Conservation (phyloP, 2,797 vertebrate genomes). For the Diceros bicornis region DNA sequence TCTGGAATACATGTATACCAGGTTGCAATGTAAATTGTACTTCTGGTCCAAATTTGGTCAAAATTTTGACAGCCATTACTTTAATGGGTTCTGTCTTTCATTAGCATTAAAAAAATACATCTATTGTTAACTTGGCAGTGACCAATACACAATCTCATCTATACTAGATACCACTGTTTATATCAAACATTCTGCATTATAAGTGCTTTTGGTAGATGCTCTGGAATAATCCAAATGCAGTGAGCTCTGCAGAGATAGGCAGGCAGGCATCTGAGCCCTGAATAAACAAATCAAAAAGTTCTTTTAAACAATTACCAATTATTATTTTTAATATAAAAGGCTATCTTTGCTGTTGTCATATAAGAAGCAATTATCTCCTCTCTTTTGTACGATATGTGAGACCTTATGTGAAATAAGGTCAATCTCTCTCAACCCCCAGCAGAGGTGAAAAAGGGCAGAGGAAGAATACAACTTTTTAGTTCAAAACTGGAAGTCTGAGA, state of each 20-base stretch:
- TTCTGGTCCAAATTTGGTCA: neutral
- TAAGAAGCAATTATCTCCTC: conserved; percentile 3
- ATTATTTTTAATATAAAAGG: neutral
- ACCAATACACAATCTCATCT: neutral
- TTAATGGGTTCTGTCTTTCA: neutral
- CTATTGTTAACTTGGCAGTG: neutral
- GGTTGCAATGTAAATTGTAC: neutral
- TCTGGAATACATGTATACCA: neutral
- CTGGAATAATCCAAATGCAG: neutral
- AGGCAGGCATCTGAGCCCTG: neutral
- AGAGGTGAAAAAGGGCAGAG: neutral
- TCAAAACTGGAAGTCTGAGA: conserved; percentile 17
- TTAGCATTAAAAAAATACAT: neutral
- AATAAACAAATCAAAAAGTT: neutral
- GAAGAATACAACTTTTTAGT: neutral
- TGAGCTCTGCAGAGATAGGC: neutral
- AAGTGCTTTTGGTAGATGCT: neutral
- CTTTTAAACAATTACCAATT: neutral
- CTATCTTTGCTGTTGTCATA: neutral
- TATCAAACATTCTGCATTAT: neutral
- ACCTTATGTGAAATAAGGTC: neutral
- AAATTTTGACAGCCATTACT: neutral
- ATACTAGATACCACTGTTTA: neutral
- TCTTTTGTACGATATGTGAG: neutral
- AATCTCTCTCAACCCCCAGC: neutral